phyloP scores from a whole-genome alignment of 2,113 vertebrate species.

The Ivindomyrus marchei region DNA sequence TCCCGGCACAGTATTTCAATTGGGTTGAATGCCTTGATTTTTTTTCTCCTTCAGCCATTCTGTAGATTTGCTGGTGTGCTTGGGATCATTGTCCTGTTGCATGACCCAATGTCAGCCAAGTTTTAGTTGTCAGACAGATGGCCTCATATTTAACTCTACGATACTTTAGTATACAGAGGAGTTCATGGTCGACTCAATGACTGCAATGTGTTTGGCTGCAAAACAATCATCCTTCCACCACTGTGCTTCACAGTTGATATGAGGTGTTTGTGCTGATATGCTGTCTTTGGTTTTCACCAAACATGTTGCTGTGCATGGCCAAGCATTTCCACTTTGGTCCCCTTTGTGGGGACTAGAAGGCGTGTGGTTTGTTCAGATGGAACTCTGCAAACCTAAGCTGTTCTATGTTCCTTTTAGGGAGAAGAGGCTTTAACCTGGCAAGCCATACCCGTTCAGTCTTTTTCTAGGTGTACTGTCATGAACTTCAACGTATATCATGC shows the following conservation, averaged over 20 bases:
- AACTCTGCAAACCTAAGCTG: neutral
- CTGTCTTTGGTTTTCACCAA: neutral
- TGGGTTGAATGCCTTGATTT: neutral
- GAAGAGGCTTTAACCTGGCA: no score
- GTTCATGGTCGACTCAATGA: neutral
- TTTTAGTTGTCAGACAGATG: no score
- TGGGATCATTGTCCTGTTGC: no score
- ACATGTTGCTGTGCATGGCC: neutral
- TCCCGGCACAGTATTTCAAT: neutral
- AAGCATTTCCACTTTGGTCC: neutral
- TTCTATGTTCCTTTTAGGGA: neutral
- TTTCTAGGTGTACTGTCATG: neutral
- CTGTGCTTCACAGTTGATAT: neutral
- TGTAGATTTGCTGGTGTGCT: neutral
- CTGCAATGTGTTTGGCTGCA: neutral
- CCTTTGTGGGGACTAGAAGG: neutral
- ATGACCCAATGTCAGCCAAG: no score
- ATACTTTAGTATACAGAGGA: neutral
- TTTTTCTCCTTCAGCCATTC: neutral
- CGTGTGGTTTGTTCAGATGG: neutral
- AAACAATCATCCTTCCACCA: neutral
- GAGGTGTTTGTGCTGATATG: neutral
- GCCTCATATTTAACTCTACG: neutral
- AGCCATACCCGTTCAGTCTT: neutral
- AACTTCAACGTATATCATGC: no score